A percentile compares a stretch with the other conserved stretches of the same genome.
Evolutionary conservation across 1,140 invertebrate species (phyloP).

Genomic region (Panagrolaimus sp.): DNA sequence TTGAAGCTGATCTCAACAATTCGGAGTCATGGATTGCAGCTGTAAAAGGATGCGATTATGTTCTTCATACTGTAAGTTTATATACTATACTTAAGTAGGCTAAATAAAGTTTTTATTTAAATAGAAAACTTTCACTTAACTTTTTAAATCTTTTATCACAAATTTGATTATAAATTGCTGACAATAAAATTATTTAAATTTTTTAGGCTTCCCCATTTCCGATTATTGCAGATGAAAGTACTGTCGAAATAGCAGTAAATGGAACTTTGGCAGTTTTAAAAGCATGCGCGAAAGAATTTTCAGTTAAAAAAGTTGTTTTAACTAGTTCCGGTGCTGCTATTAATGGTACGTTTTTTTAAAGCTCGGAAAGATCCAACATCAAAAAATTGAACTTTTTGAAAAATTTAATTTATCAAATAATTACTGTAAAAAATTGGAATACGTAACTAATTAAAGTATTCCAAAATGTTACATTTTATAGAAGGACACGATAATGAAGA

Average conservation of each 20-base stretch:
- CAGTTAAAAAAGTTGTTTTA: constrained; percentile 64
- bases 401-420: constrained; percentile 22
- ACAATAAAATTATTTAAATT: constrained; percentile 64
- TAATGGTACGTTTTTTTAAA: constrained; percentile 61
- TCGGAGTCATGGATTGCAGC: constrained; percentile 60
- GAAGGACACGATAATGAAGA: constrained; percentile 56
- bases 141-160: constrained; percentile 53
- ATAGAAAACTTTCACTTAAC: constrained; percentile 64
- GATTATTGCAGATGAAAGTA: constrained; percentile 60
- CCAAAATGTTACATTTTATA: constrained; percentile 57
- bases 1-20: constrained; percentile 61
- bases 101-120: no score
- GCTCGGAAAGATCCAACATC: constrained; percentile 61
- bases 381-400: neutral
- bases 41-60: constrained; percentile 63
- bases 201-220: constrained; percentile 65
- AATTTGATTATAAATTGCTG: constrained; percentile 60
- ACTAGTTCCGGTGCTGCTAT: constrained; percentile 65
- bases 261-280: constrained; percentile 64
- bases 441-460: no score
- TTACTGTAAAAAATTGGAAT: no score
- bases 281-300: constrained; percentile 61
- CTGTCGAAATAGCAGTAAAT: constrained; percentile 64
- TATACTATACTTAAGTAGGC: no score
- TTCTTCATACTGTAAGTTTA: constrained; percentile 66